Evolutionary conservation across 2,113 vertebrate genomes (phyloP), one percentile per base, ranked within the genome.

Genomic region (Oryzias woworae): DNA sequence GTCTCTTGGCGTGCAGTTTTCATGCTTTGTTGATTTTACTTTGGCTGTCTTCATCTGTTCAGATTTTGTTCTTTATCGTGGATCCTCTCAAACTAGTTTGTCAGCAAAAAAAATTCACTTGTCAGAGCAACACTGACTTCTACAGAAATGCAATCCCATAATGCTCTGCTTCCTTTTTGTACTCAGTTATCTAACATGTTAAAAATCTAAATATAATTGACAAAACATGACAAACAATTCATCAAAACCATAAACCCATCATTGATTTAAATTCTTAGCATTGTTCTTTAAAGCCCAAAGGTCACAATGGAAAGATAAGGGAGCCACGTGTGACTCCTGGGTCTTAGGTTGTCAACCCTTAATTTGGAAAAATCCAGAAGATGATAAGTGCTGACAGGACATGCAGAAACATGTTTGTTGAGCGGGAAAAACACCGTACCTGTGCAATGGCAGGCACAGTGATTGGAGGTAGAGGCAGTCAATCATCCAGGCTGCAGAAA

Each of bases 11-110:
- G 1, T 18, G 47, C 12, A 18, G 47, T 48, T 18, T 45, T 1
- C 16, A 36, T 8, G 47, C n/a, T 48, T 20, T 18, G n/a, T 8
- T 7, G 7, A 18, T 48, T 48, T 36, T 48, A 48, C 18, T 48
- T n/a, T 18, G 12, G 47, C n/a, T 8, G 4, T 48, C 8, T 18
- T n/a, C 16, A 48, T 6, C 17, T n/a, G 46, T 36, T 36, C 36
- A 56, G 8, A 12, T 36, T 36, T 36, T 36, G 36, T 12, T 36
- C 36, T 36, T 10, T 10, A 36, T 12, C 8, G 36, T 20, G n/a
- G 17, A 17, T 54, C 66, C 57, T 2, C 63, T 77, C 69, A 61
- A 85, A 87, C 87, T 80, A 54, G 89, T 91, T 58, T 58, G 59
- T 81, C 86, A 69, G 45, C 36, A 36, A 36, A 76, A 73, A 24